phyloP scores from a whole-genome alignment of 2,797 vertebrate genomes.

The Yasuhikotakia modesta region DNA sequence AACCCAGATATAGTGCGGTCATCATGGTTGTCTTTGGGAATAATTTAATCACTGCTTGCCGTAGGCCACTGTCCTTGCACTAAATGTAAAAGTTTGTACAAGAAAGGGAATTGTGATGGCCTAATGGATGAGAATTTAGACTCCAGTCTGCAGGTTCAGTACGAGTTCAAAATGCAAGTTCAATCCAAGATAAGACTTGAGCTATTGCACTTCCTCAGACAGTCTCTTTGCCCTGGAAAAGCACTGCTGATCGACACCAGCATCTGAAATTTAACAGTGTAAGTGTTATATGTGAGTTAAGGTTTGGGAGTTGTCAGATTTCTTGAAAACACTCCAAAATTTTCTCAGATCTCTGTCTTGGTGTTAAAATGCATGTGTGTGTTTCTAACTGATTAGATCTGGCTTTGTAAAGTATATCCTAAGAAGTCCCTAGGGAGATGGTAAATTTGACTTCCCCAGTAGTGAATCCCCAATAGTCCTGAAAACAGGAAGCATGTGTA shows the following conservation, averaged over 20 bases:
- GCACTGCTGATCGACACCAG: conserved; percentile 28
- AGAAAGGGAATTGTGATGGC: neutral
- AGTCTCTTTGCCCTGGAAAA: conserved; percentile 5
- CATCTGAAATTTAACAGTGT: conserved; percentile 30
- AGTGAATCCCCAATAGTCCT: neutral
- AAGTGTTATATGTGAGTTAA: conserved; percentile 24
- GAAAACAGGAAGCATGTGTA: neutral
- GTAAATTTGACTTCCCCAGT: conserved; percentile 20
- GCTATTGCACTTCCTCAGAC: conserved; percentile 16
- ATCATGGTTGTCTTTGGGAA: conserved; percentile 14
- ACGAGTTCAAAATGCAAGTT: conserved; percentile 41
- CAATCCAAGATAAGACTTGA: conserved; percentile 41
- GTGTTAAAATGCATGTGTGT: conserved; percentile 14
- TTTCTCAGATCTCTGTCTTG: neutral
- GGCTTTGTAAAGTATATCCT: conserved; percentile 13
- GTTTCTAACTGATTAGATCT: conserved; percentile 35
- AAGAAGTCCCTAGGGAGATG: neutral
- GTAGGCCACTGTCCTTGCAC: neutral
- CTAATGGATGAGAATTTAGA: conserved; percentile 18
- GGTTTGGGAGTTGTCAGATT: conserved; percentile 24
- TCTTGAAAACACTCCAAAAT: conserved; percentile 30
- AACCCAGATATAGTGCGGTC: conserved; percentile 5
- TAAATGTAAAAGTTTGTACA: conserved; percentile 11
- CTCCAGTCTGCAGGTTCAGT: conserved; percentile 29
- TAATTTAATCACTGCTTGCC: conserved; percentile 25